Conservation (phyloP, 2,113 vertebrate species). For the Megaceryle torquata region DNA sequence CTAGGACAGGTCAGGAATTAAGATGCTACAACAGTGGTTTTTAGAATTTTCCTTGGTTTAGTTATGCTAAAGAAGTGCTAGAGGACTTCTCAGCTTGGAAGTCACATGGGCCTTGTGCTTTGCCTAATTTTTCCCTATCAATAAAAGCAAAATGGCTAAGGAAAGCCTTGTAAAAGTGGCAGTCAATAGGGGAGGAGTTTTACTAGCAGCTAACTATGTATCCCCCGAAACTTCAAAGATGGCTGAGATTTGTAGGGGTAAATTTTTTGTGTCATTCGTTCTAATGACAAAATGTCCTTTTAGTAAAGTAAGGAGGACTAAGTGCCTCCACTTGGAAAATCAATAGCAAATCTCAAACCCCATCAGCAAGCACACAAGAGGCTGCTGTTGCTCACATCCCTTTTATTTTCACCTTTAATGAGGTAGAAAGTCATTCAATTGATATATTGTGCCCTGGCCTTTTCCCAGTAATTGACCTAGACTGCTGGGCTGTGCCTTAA, state of each 20-base stretch:
- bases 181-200: not conserved
- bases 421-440: conserved; percentile 52
- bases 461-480: conserved; percentile 53
- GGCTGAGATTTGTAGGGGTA: not conserved
- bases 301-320: conserved; percentile 18
- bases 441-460: conserved; percentile 21
- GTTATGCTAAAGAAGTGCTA: not conserved
- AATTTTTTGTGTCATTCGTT: conserved; percentile 19
- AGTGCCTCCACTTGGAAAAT: conserved; percentile 58
- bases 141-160: not conserved
- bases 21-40: not conserved
- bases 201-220: not conserved
- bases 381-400: conserved; percentile 46
- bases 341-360: conserved; percentile 60
- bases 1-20: not conserved
- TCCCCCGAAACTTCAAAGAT: not conserved
- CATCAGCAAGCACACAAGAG: conserved; percentile 8
- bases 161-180: not conserved
- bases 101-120: not conserved
- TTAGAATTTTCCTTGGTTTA: not conserved
- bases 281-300: conserved; percentile 41
- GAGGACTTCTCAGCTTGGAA: not conserved
- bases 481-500: not conserved
- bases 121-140: not conserved
- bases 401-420: conserved; percentile 70